These are phyloP conservation scores for Exephanes ischioxanthus DNA, from an alignment of 2,888 invertebrate genomes.

Conservation along the genomic window DNA sequence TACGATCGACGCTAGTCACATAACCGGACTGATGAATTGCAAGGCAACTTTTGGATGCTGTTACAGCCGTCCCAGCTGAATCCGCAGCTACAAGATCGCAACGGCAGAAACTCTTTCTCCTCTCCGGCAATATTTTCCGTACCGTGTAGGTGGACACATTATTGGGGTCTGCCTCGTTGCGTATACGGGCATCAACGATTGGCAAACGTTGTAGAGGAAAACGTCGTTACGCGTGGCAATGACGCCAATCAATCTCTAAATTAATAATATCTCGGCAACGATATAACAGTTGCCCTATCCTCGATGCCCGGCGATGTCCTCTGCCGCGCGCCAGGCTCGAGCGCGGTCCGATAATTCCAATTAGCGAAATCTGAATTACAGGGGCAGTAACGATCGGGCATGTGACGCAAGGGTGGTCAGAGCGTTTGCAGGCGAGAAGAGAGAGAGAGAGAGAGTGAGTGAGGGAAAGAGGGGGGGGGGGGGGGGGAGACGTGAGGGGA, in stretches of 20 bases:
- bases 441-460: neutral
- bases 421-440: slow-evolving; percentile 36
- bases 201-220: slow-evolving; percentile 23
- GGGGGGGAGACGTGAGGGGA: slow-evolving; percentile 7
- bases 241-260: slow-evolving; percentile 75
- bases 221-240: slow-evolving; percentile 62
- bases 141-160: neutral
- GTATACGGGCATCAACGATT: slow-evolving; percentile 35
- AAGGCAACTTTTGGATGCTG: neutral
- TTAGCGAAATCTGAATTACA: slow-evolving; percentile 77
- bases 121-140: no score
- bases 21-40: neutral
- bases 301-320: slow-evolving; percentile 1
- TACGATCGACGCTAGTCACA: slow-evolving; percentile 14
- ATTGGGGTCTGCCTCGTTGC: neutral
- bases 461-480: neutral
- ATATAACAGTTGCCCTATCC: slow-evolving; percentile 9
- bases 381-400: slow-evolving; percentile 69
- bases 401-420: slow-evolving; percentile 59
- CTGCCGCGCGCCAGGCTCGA: slow-evolving; percentile 10
- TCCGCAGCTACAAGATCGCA: no score
- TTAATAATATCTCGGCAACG: slow-evolving; percentile 78
- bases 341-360: slow-evolving; percentile 80
- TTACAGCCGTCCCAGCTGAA: neutral
- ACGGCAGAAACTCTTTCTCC: no score